These are phyloP conservation scores for Rhabdornis inornatus DNA, from an alignment of 2,113 vertebrate species.

Conservation along the genomic window DNA sequence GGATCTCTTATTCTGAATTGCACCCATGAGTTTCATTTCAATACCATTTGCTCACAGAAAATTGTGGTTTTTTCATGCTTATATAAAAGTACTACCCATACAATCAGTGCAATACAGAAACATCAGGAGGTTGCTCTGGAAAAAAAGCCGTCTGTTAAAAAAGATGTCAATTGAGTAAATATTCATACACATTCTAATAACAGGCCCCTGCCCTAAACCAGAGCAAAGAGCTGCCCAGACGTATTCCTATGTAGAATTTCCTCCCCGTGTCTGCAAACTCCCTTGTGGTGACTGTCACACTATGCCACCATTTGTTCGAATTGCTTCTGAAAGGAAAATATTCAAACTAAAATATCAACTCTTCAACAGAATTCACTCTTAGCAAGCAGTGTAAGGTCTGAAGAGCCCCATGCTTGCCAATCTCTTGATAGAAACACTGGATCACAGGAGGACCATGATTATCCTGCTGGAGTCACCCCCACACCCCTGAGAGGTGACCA, in stretches of 20 bases:
- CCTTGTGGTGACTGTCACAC: background rate
- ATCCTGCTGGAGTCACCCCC: background rate
- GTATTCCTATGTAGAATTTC: background rate
- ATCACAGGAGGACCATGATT: accelerated
- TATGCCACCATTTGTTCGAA: background rate
- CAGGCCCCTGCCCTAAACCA: background rate
- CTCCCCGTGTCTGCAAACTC: background rate
- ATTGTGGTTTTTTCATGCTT: background rate
- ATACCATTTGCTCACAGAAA: background rate
- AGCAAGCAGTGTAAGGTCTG: too few species aligned
- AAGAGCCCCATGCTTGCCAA: accelerated
- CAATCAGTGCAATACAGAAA: background rate
- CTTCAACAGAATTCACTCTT: background rate
- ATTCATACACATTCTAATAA: background rate
- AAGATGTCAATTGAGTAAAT: background rate
- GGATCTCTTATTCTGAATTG: background rate
- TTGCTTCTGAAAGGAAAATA: background rate
- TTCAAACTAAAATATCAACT: background rate
- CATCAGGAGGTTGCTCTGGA: background rate
- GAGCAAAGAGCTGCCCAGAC: background rate
- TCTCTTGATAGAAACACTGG: background rate
- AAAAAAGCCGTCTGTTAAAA: background rate
- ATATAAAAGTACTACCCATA: background rate
- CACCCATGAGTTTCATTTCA: background rate
- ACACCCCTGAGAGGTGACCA: accelerated